phyloP scores from a whole-genome alignment of 2,888 invertebrate genomes.

The Pachymerium ferrugineum region DNA sequence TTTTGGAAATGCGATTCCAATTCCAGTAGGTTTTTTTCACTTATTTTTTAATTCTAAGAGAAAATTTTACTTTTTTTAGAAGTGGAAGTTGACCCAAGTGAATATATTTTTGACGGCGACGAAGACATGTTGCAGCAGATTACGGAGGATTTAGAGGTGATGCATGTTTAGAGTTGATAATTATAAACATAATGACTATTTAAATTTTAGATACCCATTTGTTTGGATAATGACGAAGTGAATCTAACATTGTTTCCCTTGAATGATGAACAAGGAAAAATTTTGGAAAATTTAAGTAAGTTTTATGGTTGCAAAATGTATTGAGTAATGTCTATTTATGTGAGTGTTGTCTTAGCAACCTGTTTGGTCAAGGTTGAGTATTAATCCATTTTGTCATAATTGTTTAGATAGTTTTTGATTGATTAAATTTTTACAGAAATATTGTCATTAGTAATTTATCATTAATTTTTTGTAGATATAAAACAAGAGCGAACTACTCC shows the following conservation, averaged over 20 bases:
- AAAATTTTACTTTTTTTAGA: not conserved
- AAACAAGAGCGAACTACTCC: not conserved
- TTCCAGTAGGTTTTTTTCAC: no score
- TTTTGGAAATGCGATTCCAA: no score
- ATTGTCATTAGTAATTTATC: no score
- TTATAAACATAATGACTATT: not conserved
- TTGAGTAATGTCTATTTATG: not conserved
- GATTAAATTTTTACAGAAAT: no score
- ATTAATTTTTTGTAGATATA: not conserved
- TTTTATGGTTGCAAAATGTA: not conserved
- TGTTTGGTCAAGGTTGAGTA: not conserved
- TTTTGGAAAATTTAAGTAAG: not conserved
- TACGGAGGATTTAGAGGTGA: conserved; percentile 41
- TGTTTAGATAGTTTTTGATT: not conserved
- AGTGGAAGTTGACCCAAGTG: conserved; percentile 30
- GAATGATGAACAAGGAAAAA: not conserved
- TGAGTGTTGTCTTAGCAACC: not conserved
- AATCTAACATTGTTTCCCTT: not conserved
- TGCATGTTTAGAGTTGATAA: not conserved
- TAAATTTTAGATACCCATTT: conserved; percentile 40
- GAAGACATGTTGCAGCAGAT: conserved; percentile 41
- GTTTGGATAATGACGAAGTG: conserved; percentile 37
- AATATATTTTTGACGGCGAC: conserved; percentile 38
- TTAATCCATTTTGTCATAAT: not conserved
- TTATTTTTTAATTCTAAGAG: no score